phyloP scores from a whole-genome alignment of 2,113 vertebrate genomes.

The Mus pahari region DNA sequence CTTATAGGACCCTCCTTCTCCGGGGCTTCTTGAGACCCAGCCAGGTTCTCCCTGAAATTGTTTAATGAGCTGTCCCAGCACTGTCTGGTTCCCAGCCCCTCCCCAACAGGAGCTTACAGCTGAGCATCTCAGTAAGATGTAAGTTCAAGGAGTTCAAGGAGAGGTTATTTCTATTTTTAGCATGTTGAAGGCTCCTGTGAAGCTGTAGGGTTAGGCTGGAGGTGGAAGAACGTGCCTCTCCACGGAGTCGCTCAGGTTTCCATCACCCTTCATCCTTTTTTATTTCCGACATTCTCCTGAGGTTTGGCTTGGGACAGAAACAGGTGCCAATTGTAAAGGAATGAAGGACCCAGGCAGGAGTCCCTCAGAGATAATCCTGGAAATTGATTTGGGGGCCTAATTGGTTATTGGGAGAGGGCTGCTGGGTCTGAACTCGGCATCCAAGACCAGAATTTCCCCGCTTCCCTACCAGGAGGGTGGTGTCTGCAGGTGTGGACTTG shows the following conservation, averaged over 20 bases:
- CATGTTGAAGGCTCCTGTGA: conserved; percentile 39
- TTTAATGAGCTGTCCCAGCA: rapidly evolving
- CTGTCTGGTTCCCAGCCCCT: background rate
- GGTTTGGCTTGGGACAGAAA: background rate
- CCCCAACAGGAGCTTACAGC: conserved; percentile 9
- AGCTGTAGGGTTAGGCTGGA: background rate
- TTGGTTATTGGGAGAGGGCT: background rate
- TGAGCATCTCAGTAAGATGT: background rate
- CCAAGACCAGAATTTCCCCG: background rate
- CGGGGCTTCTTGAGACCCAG: background rate
- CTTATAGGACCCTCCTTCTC: too few species aligned
- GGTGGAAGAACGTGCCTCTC: background rate
- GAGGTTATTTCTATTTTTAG: conserved; percentile 67
- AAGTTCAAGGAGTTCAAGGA: background rate
- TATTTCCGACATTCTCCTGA: conserved; percentile 4
- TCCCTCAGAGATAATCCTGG: background rate
- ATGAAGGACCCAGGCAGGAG: too few species aligned
- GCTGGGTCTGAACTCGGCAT: background rate
- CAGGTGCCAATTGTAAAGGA: background rate
- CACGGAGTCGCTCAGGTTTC: background rate
- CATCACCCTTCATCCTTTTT: background rate
- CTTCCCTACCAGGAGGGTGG: background rate
- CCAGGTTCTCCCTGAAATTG: rapidly evolving
- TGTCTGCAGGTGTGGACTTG: background rate
- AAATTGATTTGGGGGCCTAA: background rate